Evolutionary conservation across 2,888 invertebrate species (phyloP).

Genomic region (Acronicta psi): DNA sequence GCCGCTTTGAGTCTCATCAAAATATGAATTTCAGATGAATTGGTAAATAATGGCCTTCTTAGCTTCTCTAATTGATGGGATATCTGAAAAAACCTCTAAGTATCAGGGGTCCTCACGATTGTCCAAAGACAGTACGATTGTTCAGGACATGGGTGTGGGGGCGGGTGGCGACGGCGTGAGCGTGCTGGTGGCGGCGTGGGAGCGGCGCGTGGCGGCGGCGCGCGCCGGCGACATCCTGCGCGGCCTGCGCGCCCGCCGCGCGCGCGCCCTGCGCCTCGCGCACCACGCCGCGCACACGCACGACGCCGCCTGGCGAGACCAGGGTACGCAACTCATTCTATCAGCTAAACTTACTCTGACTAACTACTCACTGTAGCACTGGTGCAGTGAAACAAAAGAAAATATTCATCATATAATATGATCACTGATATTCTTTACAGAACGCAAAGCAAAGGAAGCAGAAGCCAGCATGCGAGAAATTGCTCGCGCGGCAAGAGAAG

Average conservation of each 20-base stretch:
- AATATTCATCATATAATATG: too few relatives aligned
- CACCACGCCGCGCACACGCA: constrained; percentile 76
- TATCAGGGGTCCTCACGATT: constrained; percentile 5
- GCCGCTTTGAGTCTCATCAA: too few relatives aligned
- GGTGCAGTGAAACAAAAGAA: too few relatives aligned
- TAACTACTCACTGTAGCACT: too few relatives aligned
- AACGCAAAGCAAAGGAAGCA: constrained; percentile 92
- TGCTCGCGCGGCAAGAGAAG: constrained; percentile 91
- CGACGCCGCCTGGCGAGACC: constrained; percentile 91
- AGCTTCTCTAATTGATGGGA: too few relatives aligned
- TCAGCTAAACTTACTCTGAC: not conserved
- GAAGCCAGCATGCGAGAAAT: constrained; percentile 92
- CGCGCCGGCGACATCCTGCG: constrained; percentile 90
- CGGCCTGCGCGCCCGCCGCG: constrained; percentile 88
- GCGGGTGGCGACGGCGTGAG: constrained; percentile 84
- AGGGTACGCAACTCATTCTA: constrained; percentile 79
- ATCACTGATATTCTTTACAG: constrained; percentile 69
- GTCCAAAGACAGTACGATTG: constrained; percentile 20
- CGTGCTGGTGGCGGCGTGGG: constrained; percentile 91
- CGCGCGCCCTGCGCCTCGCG: constrained; percentile 88
- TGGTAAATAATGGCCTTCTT: too few relatives aligned
- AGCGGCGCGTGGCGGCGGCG: constrained; percentile 91
- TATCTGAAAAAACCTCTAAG: too few relatives aligned
- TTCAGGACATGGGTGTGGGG: constrained; percentile 74
- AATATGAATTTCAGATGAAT: too few relatives aligned